Evolutionary conservation across 2,888 invertebrate species (phyloP), one percentile per base, ranked within the genome.

Genomic region (Cheilosia grossa): DNA sequence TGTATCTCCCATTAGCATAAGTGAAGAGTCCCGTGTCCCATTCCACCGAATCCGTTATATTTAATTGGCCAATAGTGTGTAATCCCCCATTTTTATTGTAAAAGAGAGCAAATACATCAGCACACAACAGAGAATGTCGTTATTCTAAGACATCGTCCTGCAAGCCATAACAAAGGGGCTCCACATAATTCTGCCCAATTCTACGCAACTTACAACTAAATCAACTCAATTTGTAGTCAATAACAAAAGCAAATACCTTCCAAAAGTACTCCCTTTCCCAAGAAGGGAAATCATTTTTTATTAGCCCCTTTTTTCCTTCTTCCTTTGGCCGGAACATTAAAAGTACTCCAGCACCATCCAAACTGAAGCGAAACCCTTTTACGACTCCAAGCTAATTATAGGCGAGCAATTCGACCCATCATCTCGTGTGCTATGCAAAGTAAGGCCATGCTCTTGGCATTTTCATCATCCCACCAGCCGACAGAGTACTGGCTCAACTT

Each of bases 361-460:
- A 81, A 72, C 63, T 54, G 56, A 61, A 67, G 72, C 47, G 66
- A 67, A 81, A 61, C 56, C 64, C 80, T 77, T 85, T 85, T 85
- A 81, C 72, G 81, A 77, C 75, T 81, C 49, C 72, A 70, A 85
- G 70, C 85, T 81, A 85, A 85, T 85, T 85, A 85, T 85, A 80
- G 81, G 67, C 81, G 42, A 81, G 72, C 75, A 81, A 77, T 85
- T 85, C 70, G 75, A 72, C 75, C 85, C 66, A 81, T 69, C 75
- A 56, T 61, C 75, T 66, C 13, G 37, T 13, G 30, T 58, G 53
- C 40, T 44, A 80, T 77, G 66, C 66, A 79, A 66, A 79, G 79
- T 21, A 79, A 59, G 75, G 47, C 44, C 56, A 42, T 44, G 10
- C 44, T 27, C 17, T 1, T 17, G 49, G 40, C 54, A 33, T 19